These are phyloP conservation scores for Fragum whitleyi DNA, from an alignment of 2,888 invertebrate genomes.

Conservation along the genomic window DNA sequence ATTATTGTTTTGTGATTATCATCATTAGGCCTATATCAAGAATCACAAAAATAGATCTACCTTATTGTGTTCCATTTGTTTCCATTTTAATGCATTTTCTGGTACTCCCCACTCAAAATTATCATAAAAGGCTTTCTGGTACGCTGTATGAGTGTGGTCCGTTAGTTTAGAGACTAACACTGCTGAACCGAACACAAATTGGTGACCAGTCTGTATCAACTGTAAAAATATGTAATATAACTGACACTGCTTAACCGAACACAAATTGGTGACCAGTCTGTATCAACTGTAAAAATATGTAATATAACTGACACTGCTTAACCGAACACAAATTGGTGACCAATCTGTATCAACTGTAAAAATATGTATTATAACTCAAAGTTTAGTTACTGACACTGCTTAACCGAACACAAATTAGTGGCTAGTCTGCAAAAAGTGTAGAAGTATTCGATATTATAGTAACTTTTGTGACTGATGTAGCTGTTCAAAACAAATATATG, in stretches of 20 bases:
- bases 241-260: slow-evolving; percentile 56
- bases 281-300: slow-evolving; percentile 39
- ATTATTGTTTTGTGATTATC: too few relatives aligned
- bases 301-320: slow-evolving; percentile 51
- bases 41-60: too few relatives aligned
- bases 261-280: slow-evolving; percentile 57
- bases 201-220: slow-evolving; percentile 49
- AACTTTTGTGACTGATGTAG: too few relatives aligned
- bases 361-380: too few relatives aligned
- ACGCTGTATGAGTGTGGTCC: slow-evolving; percentile 23
- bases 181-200: slow-evolving; percentile 61
- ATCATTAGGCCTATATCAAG: too few relatives aligned
- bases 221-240: slow-evolving; percentile 37
- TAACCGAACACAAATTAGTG: slow-evolving; percentile 62
- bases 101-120: slow-evolving; percentile 53
- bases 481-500: too few relatives aligned
- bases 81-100: slow-evolving; percentile 48
- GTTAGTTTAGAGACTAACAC: slow-evolving; percentile 41
- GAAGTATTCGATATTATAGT: too few relatives aligned
- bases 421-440: slow-evolving; percentile 49
- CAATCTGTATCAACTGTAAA: slow-evolving; percentile 49
- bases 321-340: slow-evolving; percentile 60
- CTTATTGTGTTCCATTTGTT: slow-evolving; percentile 37
- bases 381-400: slow-evolving; percentile 45
- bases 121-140: slow-evolving; percentile 44